Conservation (phyloP, 2,113 vertebrate genomes). For the Triplophysa tibetana region DNA sequence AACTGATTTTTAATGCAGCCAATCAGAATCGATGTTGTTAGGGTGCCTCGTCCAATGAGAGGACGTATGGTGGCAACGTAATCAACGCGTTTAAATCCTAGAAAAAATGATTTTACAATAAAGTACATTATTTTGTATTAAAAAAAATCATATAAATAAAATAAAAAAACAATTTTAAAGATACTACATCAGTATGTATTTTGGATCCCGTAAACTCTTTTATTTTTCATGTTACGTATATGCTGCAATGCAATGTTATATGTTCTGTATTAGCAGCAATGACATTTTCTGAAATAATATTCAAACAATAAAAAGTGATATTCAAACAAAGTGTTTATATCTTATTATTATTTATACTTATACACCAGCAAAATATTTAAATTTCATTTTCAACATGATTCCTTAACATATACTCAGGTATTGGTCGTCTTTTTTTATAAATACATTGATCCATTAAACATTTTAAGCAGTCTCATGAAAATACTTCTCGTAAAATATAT, state of each 20-base stretch:
- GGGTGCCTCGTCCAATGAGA: constrained; percentile 54
- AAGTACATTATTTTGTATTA: neutral
- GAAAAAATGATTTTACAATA: neutral
- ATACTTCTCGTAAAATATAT: neutral
- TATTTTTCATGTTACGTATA: neutral
- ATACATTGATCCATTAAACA: neutral
- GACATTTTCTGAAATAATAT: no score
- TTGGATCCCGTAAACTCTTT: neutral
- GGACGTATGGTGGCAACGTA: neutral
- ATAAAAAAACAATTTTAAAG: neutral
- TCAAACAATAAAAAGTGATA: no score
- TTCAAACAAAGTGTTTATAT: no score
- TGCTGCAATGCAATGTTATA: neutral
- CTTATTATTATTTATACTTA: neutral
- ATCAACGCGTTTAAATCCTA: neutral
- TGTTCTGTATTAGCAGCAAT: neutral
- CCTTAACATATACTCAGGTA: no score
- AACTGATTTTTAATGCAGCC: constrained; percentile 31
- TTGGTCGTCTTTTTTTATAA: constrained; percentile 1
- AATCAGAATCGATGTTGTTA: constrained; percentile 64
- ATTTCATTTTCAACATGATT: neutral
- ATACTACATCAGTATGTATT: neutral
- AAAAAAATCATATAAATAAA: no score
- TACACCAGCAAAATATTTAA: neutral
- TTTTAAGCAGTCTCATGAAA: neutral